These are phyloP conservation scores for Drosophila orosa DNA, from an alignment of 1,140 invertebrate species.

Conservation along the genomic window DNA sequence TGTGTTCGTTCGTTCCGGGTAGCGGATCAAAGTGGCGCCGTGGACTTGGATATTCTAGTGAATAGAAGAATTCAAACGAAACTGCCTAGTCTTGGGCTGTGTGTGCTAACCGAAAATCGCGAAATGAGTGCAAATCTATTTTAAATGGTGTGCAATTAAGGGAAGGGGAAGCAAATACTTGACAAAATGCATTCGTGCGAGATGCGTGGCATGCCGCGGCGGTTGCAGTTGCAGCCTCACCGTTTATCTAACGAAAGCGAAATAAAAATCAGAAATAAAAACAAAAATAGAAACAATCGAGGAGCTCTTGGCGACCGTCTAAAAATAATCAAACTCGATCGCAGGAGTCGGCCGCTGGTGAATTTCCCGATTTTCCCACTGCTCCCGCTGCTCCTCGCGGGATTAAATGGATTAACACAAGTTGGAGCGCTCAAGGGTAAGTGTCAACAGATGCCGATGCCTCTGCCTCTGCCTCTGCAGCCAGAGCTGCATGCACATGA, in stretches of 20 bases:
- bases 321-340: conserved; percentile 63
- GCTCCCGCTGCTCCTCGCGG: conserved; percentile 54
- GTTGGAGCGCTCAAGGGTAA: conserved; percentile 81
- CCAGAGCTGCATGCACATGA: conserved; percentile 19
- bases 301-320: conserved; percentile 48
- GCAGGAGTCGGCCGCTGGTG: conserved; percentile 39
- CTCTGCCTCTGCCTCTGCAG: no score
- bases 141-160: conserved; percentile 49
- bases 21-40: conserved; percentile 24
- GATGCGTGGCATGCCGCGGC: conserved; percentile 57
- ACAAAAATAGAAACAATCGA: conserved; percentile 69
- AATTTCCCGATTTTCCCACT: conserved; percentile 36
- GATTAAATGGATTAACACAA: conserved; percentile 82
- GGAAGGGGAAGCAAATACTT: conserved; percentile 43
- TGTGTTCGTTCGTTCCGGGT: conserved; percentile 25
- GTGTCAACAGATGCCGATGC: conserved; percentile 61
- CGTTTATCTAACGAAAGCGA: conserved; percentile 56
- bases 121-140: conserved; percentile 61
- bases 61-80: conserved; percentile 17
- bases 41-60: conserved; percentile 22
- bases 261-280: conserved; percentile 45
- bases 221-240: conserved; percentile 43
- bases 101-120: conserved; percentile 25
- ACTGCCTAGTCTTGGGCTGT: background rate
- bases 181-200: conserved; percentile 72